These are phyloP conservation scores for Turnix velox DNA, from an alignment of 2,113 vertebrate species.

Conservation along the genomic window DNA sequence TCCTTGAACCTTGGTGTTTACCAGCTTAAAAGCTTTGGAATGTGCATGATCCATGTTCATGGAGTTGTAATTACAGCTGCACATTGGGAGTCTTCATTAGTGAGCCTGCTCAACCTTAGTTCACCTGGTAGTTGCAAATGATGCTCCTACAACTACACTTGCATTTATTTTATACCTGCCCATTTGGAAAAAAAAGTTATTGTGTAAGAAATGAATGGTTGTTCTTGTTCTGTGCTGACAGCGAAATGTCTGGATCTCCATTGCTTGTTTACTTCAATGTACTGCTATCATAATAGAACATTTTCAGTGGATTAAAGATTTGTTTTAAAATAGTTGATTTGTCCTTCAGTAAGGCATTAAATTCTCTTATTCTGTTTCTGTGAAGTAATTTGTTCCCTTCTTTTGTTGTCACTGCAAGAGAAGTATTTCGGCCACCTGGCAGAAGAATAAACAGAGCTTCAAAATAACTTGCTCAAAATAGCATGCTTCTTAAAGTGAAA, in stretches of 20 bases:
- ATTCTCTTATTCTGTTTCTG: background rate
- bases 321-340: background rate
- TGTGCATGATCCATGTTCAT: rapidly evolving
- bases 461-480: background rate
- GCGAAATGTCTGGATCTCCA: background rate
- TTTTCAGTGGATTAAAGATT: background rate
- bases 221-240: background rate
- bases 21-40: background rate
- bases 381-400: background rate
- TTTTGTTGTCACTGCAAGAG: background rate
- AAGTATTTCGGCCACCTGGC: constrained; percentile 1
- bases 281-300: background rate
- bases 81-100: background rate
- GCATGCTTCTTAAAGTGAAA: background rate
- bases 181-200: background rate
- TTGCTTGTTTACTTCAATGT: background rate
- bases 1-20: background rate
- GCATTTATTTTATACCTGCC: background rate
- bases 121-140: background rate
- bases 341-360: background rate
- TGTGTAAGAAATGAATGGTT: background rate
- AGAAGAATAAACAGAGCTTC: constrained; percentile 18
- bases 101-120: background rate
- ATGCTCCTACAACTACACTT: background rate
- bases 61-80: background rate